Evolutionary conservation across 35 echinoderm and acorn worm species (phyloP), one percentile per base, ranked within the genome.

Genomic region (Apostichopus parvimensis): DNA sequence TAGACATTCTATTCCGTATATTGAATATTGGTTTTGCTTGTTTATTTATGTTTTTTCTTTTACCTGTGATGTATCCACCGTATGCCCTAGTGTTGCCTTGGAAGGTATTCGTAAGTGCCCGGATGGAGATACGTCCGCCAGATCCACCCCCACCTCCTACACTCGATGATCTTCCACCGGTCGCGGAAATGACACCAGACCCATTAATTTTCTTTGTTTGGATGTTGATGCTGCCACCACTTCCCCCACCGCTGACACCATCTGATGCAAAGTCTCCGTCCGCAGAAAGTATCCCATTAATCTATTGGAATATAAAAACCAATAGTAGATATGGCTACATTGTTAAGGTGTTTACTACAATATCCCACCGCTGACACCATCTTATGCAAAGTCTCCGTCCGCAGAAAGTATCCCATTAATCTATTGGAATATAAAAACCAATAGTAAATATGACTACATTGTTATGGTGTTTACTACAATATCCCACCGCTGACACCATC

Each of bases 191-290:
- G 53, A 77, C 6, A 76, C 87, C 87, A 14, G 21, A 53, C n/a
- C 87, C 87, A 8, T 24, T 70, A 54, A 90, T 72, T 1, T 76
- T 18, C 12, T 53, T 72, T n/a, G 64, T 75, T 26, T 90, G 87
- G 6, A 90, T 71, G 87, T 22, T 76, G 20, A 90, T 66, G 68
- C 87, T 75, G 70, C 87, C 87, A 90, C 87, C 87, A 90, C 87
- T 90, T 28, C 87, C 87, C 53, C 87, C 87, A 56, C 87, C 87
- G 45, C 87, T 77, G 53, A 53, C 64, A 77, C 87, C 68, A 90
- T 34, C 71, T 52, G 60, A 1, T 25, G 87, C 61, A 54, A 14
- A 9, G 5, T 54, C 54, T 8, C 87, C 87, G 53, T 90, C 70
- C 4, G 87, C 87, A 17, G 17, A 72, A 1, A 90, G 22, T 53